A percentile compares a stretch with the other conserved stretches of the same genome.
Conservation (phyloP, 2,888 invertebrate species). For the Aethes cnicana region DNA sequence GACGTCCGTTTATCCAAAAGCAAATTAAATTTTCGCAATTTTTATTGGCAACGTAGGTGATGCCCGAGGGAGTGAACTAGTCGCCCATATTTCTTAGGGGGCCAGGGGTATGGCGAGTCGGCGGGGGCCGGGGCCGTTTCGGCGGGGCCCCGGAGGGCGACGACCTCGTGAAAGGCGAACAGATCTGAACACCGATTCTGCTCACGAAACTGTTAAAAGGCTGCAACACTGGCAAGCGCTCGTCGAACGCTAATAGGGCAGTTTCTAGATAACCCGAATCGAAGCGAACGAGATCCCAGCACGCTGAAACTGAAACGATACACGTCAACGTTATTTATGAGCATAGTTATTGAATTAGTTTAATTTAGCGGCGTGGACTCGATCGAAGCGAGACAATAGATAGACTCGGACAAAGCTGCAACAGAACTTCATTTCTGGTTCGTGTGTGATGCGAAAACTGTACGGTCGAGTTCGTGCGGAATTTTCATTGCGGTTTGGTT, state of each 20-base stretch:
- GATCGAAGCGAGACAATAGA: background rate
- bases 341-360: background rate
- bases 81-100: constrained; percentile 52
- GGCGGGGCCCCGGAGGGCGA: constrained; percentile 73
- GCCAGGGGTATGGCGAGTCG: constrained; percentile 50
- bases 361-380: background rate
- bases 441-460: constrained; percentile 1
- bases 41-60: constrained; percentile 19
- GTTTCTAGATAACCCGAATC: background rate
- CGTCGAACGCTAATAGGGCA: background rate
- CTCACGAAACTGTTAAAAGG: constrained; percentile 21
- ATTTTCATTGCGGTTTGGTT: constrained; percentile 23
- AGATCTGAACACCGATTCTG: constrained; percentile 36
- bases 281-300: constrained; percentile 2
- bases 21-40: constrained; percentile 9
- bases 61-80: constrained; percentile 35
- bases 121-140: constrained; percentile 56
- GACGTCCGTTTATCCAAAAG: constrained; percentile 8
- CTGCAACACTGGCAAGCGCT: constrained; percentile 11
- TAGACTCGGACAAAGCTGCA: constrained; percentile 9
- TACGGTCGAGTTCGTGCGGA: constrained; percentile 13
- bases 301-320: constrained; percentile 17
- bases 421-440: constrained; percentile 13
- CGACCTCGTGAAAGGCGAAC: constrained; percentile 78
- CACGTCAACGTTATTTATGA: constrained; percentile 10